These are phyloP conservation scores for Glomeris marginata DNA, from an alignment of 2,888 invertebrate species.

Conservation along the genomic window DNA sequence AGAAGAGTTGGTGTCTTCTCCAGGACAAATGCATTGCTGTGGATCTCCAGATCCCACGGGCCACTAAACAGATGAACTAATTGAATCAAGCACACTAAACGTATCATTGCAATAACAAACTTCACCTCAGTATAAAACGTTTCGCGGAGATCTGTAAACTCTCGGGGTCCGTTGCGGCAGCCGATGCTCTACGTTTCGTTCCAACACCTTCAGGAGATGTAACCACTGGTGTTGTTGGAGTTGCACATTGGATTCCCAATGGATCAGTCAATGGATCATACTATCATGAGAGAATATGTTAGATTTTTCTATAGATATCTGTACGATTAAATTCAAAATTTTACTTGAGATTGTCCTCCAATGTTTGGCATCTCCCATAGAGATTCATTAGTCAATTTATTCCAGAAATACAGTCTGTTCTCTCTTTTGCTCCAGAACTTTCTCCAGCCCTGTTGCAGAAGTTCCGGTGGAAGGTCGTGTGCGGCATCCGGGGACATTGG, in stretches of 20 bases:
- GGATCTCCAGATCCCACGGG: slow-evolving; percentile 88
- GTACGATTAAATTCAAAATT: not conserved
- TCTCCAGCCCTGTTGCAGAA: slow-evolving; percentile 82
- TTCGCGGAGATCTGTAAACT: slow-evolving; percentile 53
- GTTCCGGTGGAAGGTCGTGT: slow-evolving; percentile 44
- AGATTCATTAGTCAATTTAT: slow-evolving; percentile 88
- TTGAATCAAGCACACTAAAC: slow-evolving; percentile 5
- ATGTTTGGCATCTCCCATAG: slow-evolving; percentile 88
- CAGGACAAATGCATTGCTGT: slow-evolving; percentile 76
- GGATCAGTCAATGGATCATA: slow-evolving; percentile 88
- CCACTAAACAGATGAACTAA: slow-evolving; percentile 37
- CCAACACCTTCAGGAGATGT: slow-evolving; percentile 28
- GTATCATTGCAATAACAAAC: slow-evolving; percentile 14
- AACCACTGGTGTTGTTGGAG: slow-evolving; percentile 24
- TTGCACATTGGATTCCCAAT: slow-evolving; percentile 51
- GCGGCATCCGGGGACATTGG: slow-evolving; percentile 22
- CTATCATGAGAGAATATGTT: slow-evolving; percentile 24
- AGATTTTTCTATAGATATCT: not conserved
- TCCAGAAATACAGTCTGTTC: slow-evolving; percentile 91
- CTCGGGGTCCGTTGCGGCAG: slow-evolving; percentile 42
- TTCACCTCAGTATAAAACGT: slow-evolving; percentile 62
- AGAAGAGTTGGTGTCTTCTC: slow-evolving; percentile 71
- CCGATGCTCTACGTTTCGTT: slow-evolving; percentile 59
- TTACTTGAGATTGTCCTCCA: slow-evolving; percentile 16
- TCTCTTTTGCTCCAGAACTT: slow-evolving; percentile 94